Conservation (phyloP, 2,888 invertebrate species). For the Microctonus hyperodae region DNA sequence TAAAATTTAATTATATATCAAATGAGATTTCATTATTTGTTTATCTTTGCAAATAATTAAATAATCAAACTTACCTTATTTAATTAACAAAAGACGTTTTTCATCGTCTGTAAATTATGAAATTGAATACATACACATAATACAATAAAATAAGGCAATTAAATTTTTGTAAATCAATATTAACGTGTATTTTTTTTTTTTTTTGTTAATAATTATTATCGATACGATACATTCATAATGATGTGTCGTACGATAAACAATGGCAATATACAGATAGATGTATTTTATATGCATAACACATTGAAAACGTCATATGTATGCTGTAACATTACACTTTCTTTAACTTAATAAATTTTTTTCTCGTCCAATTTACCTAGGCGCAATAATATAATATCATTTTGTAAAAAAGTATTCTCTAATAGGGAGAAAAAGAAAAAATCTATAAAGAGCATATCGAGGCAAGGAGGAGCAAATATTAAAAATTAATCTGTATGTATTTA, state of each 20-base stretch:
- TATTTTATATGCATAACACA: conserved; percentile 58
- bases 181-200: conserved; percentile 51
- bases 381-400: conserved; percentile 44
- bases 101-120: too few relatives aligned
- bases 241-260: conserved; percentile 46
- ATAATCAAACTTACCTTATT: too few relatives aligned
- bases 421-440: conserved; percentile 38
- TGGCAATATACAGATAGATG: conserved; percentile 55
- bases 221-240: conserved; percentile 42
- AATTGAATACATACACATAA: neutral
- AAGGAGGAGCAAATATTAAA: conserved; percentile 22
- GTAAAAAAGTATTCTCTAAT: conserved; percentile 52
- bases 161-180: conserved; percentile 47
- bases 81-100: too few relatives aligned
- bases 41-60: too few relatives aligned
- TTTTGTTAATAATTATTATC: conserved; percentile 54
- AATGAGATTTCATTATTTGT: too few relatives aligned
- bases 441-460: conserved; percentile 30
- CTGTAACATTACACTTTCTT: conserved; percentile 40
- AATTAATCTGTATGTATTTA: neutral
- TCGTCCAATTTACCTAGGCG: conserved; percentile 39
- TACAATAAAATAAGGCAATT: conserved; percentile 14
- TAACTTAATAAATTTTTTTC: conserved; percentile 37
- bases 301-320: conserved; percentile 55
- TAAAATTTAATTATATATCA: too few relatives aligned